A percentile compares a stretch with the other conserved stretches of the same genome.
Evolutionary conservation across 2,888 invertebrate genomes (phyloP).

Genomic region (Lasioglossum vierecki): DNA sequence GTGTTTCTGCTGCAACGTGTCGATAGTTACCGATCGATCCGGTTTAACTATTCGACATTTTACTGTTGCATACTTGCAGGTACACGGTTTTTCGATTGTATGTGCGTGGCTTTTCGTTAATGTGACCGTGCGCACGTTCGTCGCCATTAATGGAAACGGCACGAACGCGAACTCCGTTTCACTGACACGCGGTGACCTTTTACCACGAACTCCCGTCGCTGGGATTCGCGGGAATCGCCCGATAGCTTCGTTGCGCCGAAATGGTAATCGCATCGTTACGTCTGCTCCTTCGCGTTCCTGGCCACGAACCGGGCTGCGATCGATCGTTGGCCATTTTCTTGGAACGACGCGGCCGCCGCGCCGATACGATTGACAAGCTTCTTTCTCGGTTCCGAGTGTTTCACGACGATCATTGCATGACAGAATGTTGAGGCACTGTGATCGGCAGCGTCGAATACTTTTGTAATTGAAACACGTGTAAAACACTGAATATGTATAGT

Average conservation of each 20-base stretch:
- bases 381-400: neutral
- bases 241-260: constrained; percentile 44
- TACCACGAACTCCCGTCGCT: constrained; percentile 16
- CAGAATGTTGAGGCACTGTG: neutral
- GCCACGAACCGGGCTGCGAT: constrained; percentile 20
- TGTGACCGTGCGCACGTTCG: constrained; percentile 39
- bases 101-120: constrained; percentile 41
- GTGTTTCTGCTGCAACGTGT: neutral
- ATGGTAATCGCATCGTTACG: constrained; percentile 52
- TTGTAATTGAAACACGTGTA: neutral
- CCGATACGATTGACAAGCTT: neutral
- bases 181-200: constrained; percentile 58
- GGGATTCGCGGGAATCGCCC: constrained; percentile 46
- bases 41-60: neutral
- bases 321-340: constrained; percentile 31
- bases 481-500: neutral
- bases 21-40: neutral
- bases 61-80: neutral
- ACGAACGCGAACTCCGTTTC: constrained; percentile 45
- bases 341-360: neutral
- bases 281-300: constrained; percentile 22
- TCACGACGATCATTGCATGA: neutral
- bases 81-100: neutral
- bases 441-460: neutral
- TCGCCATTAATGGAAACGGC: constrained; percentile 61